Evolutionary conservation across 1,140 invertebrate genomes (phyloP), one percentile per base, ranked within the genome.

Genomic region (Coenobita brevimanus): DNA sequence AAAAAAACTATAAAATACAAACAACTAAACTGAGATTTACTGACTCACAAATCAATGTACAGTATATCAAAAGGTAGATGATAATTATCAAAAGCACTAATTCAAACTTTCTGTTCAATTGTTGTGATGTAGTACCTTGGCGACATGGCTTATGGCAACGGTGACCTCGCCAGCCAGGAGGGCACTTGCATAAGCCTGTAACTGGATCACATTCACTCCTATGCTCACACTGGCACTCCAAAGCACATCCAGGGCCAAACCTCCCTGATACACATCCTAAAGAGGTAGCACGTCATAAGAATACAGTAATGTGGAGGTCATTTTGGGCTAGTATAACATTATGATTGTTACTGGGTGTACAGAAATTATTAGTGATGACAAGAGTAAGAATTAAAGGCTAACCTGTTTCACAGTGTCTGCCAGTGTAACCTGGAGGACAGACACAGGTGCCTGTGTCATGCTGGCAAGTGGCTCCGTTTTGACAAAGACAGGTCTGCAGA

Each of bases 191-290:
- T 86, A 94, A 92, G 0, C 97, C 97, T 33, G 93, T 95, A 36
- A 94, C 93, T n/a, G 95, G 94, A 92, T 96, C 95, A 92, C 98
- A 99, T 8, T 93, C 93, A 27, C 97, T 98, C 46, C 95, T 95
- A 92, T 99, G 99, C 92, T 98, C 96, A 93, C 98, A 99, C 1
- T 95, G 94, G 92, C 98, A 99, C 62, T 96, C 94, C 24, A 95
- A 94, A 87, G 95, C 95, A 91, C 98, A 99, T 87, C 94, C 93
- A 41, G 93, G 92, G 71, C 96, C 96, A 94, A 96, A 97, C 91
- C 94, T 94, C 17, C 94, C 95, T 2, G 92, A 73, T 27, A 96
- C 95, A 92, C 96, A 97, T 89, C 94, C 96, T 97, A 91, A 38
- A 92, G 91, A 89, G 97, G 98, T 33, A 81, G 24, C 3, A 62